These are phyloP conservation scores for Chironomus riparius DNA, from an alignment of 2,888 invertebrate genomes.

Conservation along the genomic window DNA sequence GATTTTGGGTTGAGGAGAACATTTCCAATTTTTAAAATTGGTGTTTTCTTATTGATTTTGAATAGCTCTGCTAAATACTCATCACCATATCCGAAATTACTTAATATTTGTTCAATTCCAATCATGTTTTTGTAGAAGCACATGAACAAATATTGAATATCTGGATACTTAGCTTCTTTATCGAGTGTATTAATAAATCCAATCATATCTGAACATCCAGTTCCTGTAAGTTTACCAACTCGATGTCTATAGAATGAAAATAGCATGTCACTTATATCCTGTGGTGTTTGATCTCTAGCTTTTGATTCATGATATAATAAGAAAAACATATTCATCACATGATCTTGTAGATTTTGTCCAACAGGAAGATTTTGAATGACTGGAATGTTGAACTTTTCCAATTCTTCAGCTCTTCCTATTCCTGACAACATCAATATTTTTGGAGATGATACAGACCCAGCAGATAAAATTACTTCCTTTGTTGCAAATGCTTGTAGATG, in stretches of 20 bases:
- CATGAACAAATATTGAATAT: constrained; percentile 35
- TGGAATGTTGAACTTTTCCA: constrained; percentile 32
- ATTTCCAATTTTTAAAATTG: constrained; percentile 31
- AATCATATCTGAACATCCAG: constrained; percentile 39
- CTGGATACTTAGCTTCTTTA: constrained; percentile 36
- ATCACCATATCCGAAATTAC: constrained; percentile 29
- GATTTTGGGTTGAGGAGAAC: constrained; percentile 39
- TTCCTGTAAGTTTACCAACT: constrained; percentile 38
- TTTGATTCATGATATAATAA: constrained; percentile 28
- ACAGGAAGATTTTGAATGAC: constrained; percentile 32
- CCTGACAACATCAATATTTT: constrained; percentile 39
- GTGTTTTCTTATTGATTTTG: constrained; percentile 27
- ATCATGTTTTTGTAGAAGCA: constrained; percentile 4
- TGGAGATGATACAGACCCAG: constrained; percentile 37
- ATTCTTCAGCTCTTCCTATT: constrained; percentile 34
- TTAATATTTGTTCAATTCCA: neutral
- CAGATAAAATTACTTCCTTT: constrained; percentile 37
- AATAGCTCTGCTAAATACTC: constrained; percentile 18
- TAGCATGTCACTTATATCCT: constrained; percentile 32
- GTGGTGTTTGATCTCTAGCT: constrained; percentile 31
- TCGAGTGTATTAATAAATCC: constrained; percentile 45
- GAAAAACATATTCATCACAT: neutral
- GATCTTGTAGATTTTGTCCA: constrained; percentile 30
- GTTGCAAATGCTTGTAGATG: constrained; percentile 29
- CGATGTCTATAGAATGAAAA: constrained; percentile 36